Base-by-base conservation (phyloP, 2,888 invertebrate species). In the Drosophila maculinotata region DNA sequence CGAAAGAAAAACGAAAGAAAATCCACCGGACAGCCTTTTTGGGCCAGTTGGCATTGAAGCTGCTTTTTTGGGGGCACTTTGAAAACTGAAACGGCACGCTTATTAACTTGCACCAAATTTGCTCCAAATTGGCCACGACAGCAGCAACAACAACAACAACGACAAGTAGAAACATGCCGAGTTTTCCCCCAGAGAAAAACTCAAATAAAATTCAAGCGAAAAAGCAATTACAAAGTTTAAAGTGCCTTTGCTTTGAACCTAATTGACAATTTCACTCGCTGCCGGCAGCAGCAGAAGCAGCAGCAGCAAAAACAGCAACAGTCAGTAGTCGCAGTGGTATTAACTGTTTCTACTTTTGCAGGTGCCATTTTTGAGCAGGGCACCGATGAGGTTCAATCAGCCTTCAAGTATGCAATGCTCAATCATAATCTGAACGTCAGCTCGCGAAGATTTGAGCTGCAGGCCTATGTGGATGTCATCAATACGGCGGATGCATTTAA, bases 401-500 rank as follows among this genome's bases (percentile, higher is more conserved):
- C 97, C n/a, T 97, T 97, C 92, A 97, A 95, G 89, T 97, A 96
- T 90, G 97, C 97, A 5, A 95, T 97, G 95, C 93, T 95, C 45
- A 95, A 95, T 84, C 97, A 97, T 91, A 97, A 97, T 90, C 95
- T 96, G 90, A 97, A 97, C 89, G 94, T 96, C 69, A 95, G 95
- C 64, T 94, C 94, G 30, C 93, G 95, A 53, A 93, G 96, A 38
- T 95, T 97, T 89, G 97, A 97, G 90, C 93, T 97, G 51, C 96
- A 96, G 90, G 97, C 97, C 7, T 97, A 95, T 89, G 97, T 97
- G 44, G 97, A 97, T 90, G 96, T 97, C 88, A 97, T 98, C 91
- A 95, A 97, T 91, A 97, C 97, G 9, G 97, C 97, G 17, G 97
- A 98, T 91, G 97, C 97, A 67, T 98, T 97, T 93, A 97, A 97